Conservation (phyloP, 2,797 vertebrate genomes). For the Coccyzus lansbergi region DNA sequence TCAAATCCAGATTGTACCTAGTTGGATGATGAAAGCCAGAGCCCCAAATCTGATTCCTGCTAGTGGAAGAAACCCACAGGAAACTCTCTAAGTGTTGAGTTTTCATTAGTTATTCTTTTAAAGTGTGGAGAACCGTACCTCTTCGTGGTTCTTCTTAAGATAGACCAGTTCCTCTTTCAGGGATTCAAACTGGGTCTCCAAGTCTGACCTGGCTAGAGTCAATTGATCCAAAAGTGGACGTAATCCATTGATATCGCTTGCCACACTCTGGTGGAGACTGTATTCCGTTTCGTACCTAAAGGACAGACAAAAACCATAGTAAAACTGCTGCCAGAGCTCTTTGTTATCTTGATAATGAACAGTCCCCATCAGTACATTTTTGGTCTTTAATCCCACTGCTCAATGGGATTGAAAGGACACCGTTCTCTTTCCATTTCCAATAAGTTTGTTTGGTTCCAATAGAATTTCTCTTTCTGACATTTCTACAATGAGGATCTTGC, state of each 20-base stretch:
- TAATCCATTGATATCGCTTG: conserved; percentile 84
- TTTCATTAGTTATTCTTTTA: background rate
- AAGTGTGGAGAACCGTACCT: conserved; percentile 76
- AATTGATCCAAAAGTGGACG: conserved; percentile 84
- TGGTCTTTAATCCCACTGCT: background rate
- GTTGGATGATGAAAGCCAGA: background rate
- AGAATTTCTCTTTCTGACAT: background rate
- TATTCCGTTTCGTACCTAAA: conserved; percentile 84
- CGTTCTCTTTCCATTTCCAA: background rate
- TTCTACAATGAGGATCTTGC: background rate
- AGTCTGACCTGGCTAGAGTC: conserved; percentile 79
- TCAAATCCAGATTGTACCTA: background rate
- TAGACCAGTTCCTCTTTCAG: conserved; percentile 84
- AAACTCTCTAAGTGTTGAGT: background rate
- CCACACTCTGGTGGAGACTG: conserved; percentile 81
- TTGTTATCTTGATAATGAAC: background rate
- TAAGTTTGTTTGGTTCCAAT: background rate
- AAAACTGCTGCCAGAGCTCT: background rate
- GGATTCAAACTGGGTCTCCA: conserved; percentile 84
- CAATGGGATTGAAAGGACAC: background rate
- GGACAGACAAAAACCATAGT: background rate
- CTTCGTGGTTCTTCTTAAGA: conserved; percentile 85
- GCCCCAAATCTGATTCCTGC: background rate
- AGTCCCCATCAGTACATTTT: background rate
- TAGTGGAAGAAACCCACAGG: background rate